Conservation (phyloP, 2,797 vertebrate species). For the Hyperoplus lanceolatus region DNA sequence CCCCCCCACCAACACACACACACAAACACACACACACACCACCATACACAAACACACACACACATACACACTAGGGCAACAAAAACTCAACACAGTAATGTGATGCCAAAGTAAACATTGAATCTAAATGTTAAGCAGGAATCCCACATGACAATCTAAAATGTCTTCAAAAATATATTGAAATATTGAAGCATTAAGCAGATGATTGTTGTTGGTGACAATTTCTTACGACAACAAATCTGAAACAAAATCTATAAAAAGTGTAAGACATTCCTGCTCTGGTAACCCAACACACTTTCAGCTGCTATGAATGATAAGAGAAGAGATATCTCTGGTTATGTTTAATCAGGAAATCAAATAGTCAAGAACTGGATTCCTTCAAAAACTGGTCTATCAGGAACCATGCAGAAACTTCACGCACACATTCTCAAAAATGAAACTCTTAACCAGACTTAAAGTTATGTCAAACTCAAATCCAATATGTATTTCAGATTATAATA, state of each 20-base stretch:
- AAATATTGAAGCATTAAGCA: background rate
- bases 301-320: background rate
- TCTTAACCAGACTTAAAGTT: background rate
- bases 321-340: background rate
- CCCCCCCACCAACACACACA: no score
- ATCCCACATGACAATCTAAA: background rate
- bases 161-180: background rate
- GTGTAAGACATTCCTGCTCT: background rate
- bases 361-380: background rate
- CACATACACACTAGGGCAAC: no score
- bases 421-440: background rate
- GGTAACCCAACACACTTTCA: background rate
- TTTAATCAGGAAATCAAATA: background rate
- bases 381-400: conserved; percentile 2
- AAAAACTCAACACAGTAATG: background rate
- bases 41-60: no score
- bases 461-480: background rate
- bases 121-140: background rate
- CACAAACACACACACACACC: no score
- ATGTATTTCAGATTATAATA: background rate
- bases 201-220: background rate
- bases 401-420: background rate
- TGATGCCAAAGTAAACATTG: background rate
- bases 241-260: background rate
- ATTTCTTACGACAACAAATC: background rate